Evolutionary conservation across 1,140 invertebrate species (phyloP).

Genomic region (Musca vetustissima): DNA sequence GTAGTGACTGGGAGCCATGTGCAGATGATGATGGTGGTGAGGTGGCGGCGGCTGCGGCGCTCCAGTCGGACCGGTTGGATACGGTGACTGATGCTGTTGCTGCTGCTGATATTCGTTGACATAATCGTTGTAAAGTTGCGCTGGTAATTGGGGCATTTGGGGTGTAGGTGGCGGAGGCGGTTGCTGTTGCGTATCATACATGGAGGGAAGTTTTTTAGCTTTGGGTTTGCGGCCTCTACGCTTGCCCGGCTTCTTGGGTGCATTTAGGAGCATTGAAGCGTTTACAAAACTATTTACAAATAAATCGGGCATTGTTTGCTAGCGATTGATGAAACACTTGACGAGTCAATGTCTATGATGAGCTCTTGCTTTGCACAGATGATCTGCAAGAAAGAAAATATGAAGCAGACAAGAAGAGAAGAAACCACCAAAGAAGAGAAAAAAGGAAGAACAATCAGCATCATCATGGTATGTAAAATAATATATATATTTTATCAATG

Average conservation of each 20-base stretch:
- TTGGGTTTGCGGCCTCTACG: constrained; percentile 11
- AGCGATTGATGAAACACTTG: background rate
- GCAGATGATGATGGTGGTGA: too few species aligned
- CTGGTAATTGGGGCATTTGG: constrained; percentile 4
- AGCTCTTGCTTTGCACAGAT: too few species aligned
- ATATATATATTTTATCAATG: too few species aligned
- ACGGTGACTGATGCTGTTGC: constrained; percentile 2
- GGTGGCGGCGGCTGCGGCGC: too few species aligned
- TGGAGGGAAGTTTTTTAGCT: constrained; percentile 9
- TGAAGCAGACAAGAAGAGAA: too few species aligned
- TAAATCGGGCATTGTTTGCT: constrained; percentile 14
- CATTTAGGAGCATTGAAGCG: constrained; percentile 12
- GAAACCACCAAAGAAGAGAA: too few species aligned
- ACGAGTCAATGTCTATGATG: too few species aligned
- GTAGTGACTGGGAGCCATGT: background rate
- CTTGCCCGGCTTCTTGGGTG: constrained; percentile 15
- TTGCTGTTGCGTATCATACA: constrained; percentile 8
- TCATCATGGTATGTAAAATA: too few species aligned
- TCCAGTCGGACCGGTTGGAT: background rate
- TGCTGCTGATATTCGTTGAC: constrained; percentile 17
- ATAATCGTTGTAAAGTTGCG: constrained; percentile 22
- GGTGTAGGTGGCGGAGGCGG: background rate
- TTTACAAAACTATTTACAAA: constrained; percentile 21
- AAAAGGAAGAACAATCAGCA: too few species aligned
- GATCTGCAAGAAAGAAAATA: too few species aligned